Base-by-base conservation (phyloP, 2,888 invertebrate genomes). In the Pollenia amentaria region DNA sequence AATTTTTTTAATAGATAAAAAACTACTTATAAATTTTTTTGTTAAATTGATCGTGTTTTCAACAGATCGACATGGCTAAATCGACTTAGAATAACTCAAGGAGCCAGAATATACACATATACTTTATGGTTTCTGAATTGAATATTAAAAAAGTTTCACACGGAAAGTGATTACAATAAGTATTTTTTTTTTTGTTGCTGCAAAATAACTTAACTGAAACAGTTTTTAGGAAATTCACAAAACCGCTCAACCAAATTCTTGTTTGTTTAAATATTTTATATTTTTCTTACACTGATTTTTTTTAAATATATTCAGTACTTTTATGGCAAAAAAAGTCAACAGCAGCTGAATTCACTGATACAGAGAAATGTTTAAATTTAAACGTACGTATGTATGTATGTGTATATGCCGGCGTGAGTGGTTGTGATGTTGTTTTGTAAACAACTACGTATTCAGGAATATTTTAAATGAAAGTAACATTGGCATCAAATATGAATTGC, bases 381-480 rank as follows among this genome's bases (percentile, higher is more conserved):
- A 12, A n/a, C 6, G 10, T 12, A 44, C 65, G 38, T 12, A 65
- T 14, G 57, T 40, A 57, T 67, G 6, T 29, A 69, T 73, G 18
- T 48, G 21, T n/a, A 29, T 46, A 81, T 76, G 44, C 78, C 2
- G 75, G 29, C 73, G 38, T 57, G 21, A 72, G 16, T 60, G 65
- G 46, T 42, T 46, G 72, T 53, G 21, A 64, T 53, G 64, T 72
- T 79, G 46, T 79, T 42, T 79, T 53, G 44, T 60, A 40, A 48
- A 60, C 38, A 42, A 55, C n/a, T 42, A 42, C 42, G 42, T 53
- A 76, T 69, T 21, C 53, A 64, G 70, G 80, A 80, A 85, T 77
- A 80, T 85, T 80, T 85, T 57, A 75, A 80, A 72, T 65, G 62
- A 42, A 65, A 85, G 64, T 80, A 80, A 80, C 84, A 85, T 85